Conservation (phyloP, 2,113 vertebrate genomes). For the Asarcornis scutulata region DNA sequence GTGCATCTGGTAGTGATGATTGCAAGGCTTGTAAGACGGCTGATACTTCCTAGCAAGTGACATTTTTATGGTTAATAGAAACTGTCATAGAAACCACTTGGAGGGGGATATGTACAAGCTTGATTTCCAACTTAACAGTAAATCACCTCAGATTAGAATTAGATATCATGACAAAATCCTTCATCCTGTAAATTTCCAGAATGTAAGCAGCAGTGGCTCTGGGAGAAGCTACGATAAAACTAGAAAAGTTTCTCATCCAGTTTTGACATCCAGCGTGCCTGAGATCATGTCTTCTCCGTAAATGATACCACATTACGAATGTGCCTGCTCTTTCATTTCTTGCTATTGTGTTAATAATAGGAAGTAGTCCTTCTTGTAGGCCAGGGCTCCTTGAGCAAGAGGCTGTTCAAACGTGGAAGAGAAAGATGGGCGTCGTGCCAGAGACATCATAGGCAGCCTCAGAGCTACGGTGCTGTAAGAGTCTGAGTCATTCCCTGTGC, state of each 20-base stretch:
- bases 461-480: not conserved
- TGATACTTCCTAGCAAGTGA: conserved; percentile 67
- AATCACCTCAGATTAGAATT: conserved; percentile 64
- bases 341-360: not conserved
- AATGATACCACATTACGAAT: not conserved
- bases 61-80: conserved; percentile 73
- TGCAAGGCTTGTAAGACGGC: conserved; percentile 65
- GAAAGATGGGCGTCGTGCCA: not conserved
- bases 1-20: conserved; percentile 63
- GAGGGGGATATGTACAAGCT: conserved; percentile 49
- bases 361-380: not conserved
- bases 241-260: conserved; percentile 43
- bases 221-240: conserved; percentile 36
- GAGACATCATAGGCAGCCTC: not conserved
- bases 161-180: conserved; percentile 60
- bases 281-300: not conserved
- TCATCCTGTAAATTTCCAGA: conserved; percentile 54
- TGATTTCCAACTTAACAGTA: conserved; percentile 66
- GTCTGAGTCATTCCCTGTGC: not conserved
- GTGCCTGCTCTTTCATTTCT: not conserved
- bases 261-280: not conserved
- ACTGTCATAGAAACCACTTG: conserved; percentile 61
- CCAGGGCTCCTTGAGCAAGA: not conserved
- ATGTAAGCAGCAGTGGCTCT: not conserved
- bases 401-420: not conserved